phyloP scores from a whole-genome alignment of 1,140 invertebrate species.

The Diabrotica virgifera region DNA sequence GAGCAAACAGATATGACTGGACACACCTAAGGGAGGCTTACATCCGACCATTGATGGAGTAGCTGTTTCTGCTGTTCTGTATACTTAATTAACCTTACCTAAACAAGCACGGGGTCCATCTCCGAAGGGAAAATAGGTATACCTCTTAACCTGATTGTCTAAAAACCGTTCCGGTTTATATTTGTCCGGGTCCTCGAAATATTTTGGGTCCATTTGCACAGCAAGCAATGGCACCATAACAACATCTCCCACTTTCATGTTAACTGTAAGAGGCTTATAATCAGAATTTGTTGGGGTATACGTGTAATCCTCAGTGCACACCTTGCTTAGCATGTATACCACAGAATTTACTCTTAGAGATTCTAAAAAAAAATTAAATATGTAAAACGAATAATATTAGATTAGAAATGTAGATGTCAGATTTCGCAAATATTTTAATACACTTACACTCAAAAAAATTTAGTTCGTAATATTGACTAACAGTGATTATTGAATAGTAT shows the following conservation, averaged over 20 bases:
- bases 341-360: constrained; percentile 2
- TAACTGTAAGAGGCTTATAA: constrained; percentile 11
- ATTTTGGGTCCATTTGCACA: constrained; percentile 12
- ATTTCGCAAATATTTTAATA: no score
- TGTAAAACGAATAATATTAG: no score
- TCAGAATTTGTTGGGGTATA: constrained; percentile 5
- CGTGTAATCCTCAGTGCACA: constrained; percentile 14
- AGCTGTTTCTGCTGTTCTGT: no score
- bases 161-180: constrained; percentile 18
- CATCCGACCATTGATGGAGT: no score
- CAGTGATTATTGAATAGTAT: no score
- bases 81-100: not conserved
- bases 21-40: no score
- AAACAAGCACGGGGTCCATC: constrained; percentile 14
- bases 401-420: no score
- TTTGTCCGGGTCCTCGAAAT: not conserved
- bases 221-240: constrained; percentile 1
- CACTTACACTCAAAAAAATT: no score
- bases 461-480: no score
- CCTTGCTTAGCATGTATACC: not conserved
- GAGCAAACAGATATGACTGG: no score
- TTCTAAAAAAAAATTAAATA: constrained; percentile 4
- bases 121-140: constrained; percentile 12
- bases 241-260: constrained; percentile 1
- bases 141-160: not conserved